Evolutionary conservation across 1,140 invertebrate genomes (phyloP).

Genomic region (Diachasma alloeum): DNA sequence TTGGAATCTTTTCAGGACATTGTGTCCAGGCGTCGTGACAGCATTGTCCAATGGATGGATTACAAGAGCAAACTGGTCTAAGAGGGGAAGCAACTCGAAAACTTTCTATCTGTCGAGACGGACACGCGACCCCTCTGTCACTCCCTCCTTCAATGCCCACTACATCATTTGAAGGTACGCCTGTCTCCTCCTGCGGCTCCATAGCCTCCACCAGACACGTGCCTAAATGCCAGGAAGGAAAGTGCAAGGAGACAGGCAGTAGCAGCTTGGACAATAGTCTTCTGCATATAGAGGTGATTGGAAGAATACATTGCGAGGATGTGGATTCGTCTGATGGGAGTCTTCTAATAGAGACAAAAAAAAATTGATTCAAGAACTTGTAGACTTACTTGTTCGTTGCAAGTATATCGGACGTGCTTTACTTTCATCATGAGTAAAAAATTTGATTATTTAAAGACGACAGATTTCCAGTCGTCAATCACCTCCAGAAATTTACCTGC

Average conservation of each 20-base stretch:
- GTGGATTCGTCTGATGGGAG: too few species aligned
- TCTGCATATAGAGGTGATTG: too few species aligned
- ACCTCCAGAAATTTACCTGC: too few species aligned
- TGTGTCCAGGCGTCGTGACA: constrained; percentile 35
- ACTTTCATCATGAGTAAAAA: too few species aligned
- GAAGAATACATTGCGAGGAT: too few species aligned
- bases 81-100: constrained; percentile 31
- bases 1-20: background rate
- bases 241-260: constrained; percentile 28
- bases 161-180: constrained; percentile 17
- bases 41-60: constrained; percentile 39
- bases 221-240: constrained; percentile 55
- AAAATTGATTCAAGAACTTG: too few species aligned
- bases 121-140: constrained; percentile 44
- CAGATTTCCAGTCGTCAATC: too few species aligned
- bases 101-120: constrained; percentile 52
- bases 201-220: constrained; percentile 39
- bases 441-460: too few species aligned
- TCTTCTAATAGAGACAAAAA: too few species aligned
- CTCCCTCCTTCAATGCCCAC: background rate
- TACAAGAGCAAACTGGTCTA: background rate
- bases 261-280: background rate
- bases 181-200: constrained; percentile 31
- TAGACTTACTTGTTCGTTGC: too few species aligned
- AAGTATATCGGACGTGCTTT: too few species aligned